Conservation (phyloP, 2,888 invertebrate genomes). For the Cetonia aurata region DNA sequence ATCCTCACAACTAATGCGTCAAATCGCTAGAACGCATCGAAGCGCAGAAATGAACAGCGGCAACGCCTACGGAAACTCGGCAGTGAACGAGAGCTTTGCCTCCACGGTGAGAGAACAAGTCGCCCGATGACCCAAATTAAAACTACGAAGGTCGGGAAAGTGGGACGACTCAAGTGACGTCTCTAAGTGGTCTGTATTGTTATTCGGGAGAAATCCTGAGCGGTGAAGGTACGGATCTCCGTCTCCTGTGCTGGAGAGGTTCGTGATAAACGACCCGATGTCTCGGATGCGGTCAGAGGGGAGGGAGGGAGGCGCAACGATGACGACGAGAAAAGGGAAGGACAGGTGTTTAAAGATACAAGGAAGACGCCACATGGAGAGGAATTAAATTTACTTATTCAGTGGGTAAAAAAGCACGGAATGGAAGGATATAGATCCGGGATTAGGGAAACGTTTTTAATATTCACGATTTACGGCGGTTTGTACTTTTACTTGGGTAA, state of each 20-base stretch:
- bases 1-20: not conserved
- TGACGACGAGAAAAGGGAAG: slow-evolving; percentile 12
- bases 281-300: slow-evolving; percentile 14
- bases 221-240: not conserved
- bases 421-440: too few relatives aligned
- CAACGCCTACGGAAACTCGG: not conserved
- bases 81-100: slow-evolving; percentile 5
- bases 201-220: slow-evolving; percentile 31
- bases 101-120: slow-evolving; percentile 7
- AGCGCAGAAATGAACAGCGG: slow-evolving; percentile 13
- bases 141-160: slow-evolving; percentile 45
- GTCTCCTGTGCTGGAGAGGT: slow-evolving; percentile 21
- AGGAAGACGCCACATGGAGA: not conserved
- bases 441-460: too few relatives aligned
- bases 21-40: not conserved
- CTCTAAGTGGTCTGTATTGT: slow-evolving; percentile 41
- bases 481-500: not conserved
- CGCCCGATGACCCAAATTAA: slow-evolving; percentile 47
- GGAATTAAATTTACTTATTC: slow-evolving; percentile 35
- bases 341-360: slow-evolving; percentile 28
- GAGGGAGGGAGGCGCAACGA: not conserved
- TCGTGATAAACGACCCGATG: slow-evolving; percentile 39
- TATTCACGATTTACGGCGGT: not conserved
- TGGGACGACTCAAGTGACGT: slow-evolving; percentile 46
- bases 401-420: not conserved